Evolutionary conservation across 2,797 vertebrate genomes (phyloP).

Genomic region (Dendrocincla fuliginosa): DNA sequence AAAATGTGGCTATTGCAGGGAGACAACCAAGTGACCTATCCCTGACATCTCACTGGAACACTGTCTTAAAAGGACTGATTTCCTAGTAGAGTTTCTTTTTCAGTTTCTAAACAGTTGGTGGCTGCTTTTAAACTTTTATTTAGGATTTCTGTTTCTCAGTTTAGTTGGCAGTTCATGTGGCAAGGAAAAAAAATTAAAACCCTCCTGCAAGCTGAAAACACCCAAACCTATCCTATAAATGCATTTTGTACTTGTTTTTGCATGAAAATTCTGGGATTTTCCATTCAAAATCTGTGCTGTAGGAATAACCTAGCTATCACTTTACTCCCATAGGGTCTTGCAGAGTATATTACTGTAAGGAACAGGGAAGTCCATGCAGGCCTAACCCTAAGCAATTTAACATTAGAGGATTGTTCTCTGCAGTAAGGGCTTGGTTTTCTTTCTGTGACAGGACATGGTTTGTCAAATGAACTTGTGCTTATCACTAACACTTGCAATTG

Average conservation of each 20-base stretch:
- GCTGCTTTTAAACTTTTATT: slow-evolving; percentile 55
- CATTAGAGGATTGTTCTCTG: neutral
- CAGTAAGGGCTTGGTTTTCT: neutral
- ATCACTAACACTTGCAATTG: neutral
- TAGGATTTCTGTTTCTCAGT: slow-evolving; percentile 55
- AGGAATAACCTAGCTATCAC: slow-evolving; percentile 1
- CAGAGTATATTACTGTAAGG: neutral
- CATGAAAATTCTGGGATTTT: slow-evolving; percentile 30
- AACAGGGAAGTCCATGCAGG: neutral
- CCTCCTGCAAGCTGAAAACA: slow-evolving; percentile 20
- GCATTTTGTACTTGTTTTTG: slow-evolving; percentile 21
- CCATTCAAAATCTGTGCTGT: neutral
- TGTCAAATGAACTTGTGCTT: neutral
- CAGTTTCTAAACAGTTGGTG: slow-evolving; percentile 20
- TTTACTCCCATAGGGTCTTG: neutral
- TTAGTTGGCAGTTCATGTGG: slow-evolving; percentile 38
- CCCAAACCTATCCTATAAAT: neutral
- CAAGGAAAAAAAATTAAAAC: neutral
- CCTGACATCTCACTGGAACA: neutral
- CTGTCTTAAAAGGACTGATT: neutral
- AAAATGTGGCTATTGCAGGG: neutral
- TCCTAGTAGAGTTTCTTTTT: slow-evolving; percentile 32
- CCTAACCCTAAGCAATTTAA: neutral
- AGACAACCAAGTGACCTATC: neutral
- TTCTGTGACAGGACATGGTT: neutral